Evolutionary conservation across 2,797 vertebrate genomes (phyloP).

Genomic region (Karalla daura): DNA sequence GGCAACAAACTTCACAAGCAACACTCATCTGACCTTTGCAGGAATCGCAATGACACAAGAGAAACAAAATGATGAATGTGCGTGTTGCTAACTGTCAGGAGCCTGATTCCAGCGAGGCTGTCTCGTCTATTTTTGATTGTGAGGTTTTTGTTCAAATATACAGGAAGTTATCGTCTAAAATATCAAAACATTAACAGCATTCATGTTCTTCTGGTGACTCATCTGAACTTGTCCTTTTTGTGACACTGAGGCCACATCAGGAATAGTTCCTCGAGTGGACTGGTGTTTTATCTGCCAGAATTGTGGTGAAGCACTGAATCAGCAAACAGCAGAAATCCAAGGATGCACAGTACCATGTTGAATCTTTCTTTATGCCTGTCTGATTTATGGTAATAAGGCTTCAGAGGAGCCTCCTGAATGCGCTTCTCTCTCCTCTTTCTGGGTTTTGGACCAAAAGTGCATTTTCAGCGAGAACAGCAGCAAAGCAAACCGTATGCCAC

Average conservation of each 20-base stretch:
- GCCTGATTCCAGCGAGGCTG: neutral
- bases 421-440: conserved; percentile 24
- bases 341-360: conserved; percentile 32
- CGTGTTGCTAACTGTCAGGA: neutral
- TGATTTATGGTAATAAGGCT: conserved; percentile 73
- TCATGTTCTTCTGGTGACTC: neutral
- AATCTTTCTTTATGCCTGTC: conserved; percentile 60
- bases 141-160: neutral
- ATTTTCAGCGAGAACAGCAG: conserved; percentile 68
- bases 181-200: neutral
- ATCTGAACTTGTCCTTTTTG: neutral
- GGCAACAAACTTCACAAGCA: conserved; percentile 9
- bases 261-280: neutral
- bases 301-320: conserved; percentile 59
- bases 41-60: conserved; percentile 9
- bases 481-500: conserved; percentile 62
- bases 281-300: conserved; percentile 23
- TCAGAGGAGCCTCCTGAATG: conserved; percentile 50
- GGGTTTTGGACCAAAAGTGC: conserved; percentile 64
- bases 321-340: conserved; percentile 62
- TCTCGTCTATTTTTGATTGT: neutral
- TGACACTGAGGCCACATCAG: neutral
- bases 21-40: no score
- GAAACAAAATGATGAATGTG: neutral
- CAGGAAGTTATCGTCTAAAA: neutral